Percentiles rank a stretch among this genome's conserved stretches.
Evolutionary conservation across 2,888 invertebrate species (phyloP).

Genomic region (Junonia oenone): DNA sequence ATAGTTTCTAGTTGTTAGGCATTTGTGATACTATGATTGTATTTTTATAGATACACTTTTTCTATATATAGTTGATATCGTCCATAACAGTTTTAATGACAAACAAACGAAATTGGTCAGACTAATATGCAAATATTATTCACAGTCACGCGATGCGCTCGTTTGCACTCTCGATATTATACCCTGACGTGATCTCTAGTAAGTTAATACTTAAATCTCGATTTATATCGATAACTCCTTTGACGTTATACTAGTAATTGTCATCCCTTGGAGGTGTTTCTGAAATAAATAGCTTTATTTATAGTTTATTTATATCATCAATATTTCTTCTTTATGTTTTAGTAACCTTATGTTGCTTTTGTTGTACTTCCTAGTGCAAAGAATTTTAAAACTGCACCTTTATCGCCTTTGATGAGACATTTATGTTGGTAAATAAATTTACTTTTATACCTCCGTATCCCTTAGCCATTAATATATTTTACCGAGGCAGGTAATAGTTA

Average conservation of each 20-base stretch:
- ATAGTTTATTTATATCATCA: constrained; percentile 3
- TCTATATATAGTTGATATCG: not conserved
- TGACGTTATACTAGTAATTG: constrained; percentile 13
- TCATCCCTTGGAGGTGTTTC: constrained; percentile 1
- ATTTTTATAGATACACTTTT: not conserved
- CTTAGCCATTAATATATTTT: too few relatives aligned
- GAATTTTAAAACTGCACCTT: too few relatives aligned
- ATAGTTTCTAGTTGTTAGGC: too few relatives aligned
- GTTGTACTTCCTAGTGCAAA: too few relatives aligned
- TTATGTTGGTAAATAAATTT: too few relatives aligned
- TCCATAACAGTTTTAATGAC: constrained; percentile 5
- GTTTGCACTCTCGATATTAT: constrained; percentile 30
- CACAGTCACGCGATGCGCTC: constrained; percentile 42
- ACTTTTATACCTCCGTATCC: too few relatives aligned
- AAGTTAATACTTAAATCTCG: constrained; percentile 5
- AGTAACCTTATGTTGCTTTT: not conserved
- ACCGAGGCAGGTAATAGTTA: too few relatives aligned
- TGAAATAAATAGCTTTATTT: not conserved
- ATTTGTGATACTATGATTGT: not conserved
- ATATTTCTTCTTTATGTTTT: not conserved
- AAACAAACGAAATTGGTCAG: constrained; percentile 39
- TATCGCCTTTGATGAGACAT: too few relatives aligned
- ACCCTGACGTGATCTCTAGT: not conserved
- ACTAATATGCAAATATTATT: constrained; percentile 55
- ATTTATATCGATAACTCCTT: constrained; percentile 5